Percentiles rank a stretch among this genome's conserved stretches.
Evolutionary conservation across 2,888 invertebrate species (phyloP).

Genomic region (Spialia ferax): DNA sequence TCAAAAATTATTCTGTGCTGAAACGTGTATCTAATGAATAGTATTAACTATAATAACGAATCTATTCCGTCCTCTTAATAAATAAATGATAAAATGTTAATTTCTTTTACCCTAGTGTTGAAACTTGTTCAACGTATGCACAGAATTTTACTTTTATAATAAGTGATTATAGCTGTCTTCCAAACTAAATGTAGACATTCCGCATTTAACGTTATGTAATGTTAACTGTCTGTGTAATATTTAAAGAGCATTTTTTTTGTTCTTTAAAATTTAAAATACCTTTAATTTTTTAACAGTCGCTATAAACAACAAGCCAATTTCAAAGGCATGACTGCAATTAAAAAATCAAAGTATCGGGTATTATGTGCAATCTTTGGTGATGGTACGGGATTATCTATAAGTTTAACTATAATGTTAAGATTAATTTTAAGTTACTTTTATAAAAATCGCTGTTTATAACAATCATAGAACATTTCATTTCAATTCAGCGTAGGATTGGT

Average conservation of each 20-base stretch:
- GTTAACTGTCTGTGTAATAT: conserved; percentile 36
- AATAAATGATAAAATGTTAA: conserved; percentile 7
- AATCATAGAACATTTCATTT: conserved; percentile 73
- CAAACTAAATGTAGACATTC: conserved; percentile 71
- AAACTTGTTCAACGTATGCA: conserved; percentile 44
- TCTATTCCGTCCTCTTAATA: conserved; percentile 77
- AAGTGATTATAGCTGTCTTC: conserved; percentile 68
- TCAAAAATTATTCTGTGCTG: conserved; percentile 40
- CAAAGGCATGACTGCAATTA: conserved; percentile 82
- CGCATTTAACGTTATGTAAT: conserved; percentile 50
- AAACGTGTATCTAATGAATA: conserved; percentile 30
- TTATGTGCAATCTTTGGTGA: conserved; percentile 94
- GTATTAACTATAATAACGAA: conserved; percentile 55
- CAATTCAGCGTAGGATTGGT: conserved; percentile 70
- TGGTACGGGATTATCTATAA: conserved; percentile 86
- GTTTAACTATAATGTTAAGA: conserved; percentile 65
- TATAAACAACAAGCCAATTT: conserved; percentile 65
- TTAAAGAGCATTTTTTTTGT: conserved; percentile 58
- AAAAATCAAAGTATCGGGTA: conserved; percentile 91
- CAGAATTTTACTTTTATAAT: conserved; percentile 36
- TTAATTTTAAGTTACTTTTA: conserved; percentile 60
- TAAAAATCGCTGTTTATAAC: conserved; percentile 61
- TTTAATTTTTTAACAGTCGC: conserved; percentile 83
- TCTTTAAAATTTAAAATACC: conserved; percentile 78
- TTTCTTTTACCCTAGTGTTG: conserved; percentile 55